A percentile compares a stretch with the other conserved stretches of the same genome.
phyloP scores from a whole-genome alignment of 2,888 invertebrate species.

The Melanargia galathea region DNA sequence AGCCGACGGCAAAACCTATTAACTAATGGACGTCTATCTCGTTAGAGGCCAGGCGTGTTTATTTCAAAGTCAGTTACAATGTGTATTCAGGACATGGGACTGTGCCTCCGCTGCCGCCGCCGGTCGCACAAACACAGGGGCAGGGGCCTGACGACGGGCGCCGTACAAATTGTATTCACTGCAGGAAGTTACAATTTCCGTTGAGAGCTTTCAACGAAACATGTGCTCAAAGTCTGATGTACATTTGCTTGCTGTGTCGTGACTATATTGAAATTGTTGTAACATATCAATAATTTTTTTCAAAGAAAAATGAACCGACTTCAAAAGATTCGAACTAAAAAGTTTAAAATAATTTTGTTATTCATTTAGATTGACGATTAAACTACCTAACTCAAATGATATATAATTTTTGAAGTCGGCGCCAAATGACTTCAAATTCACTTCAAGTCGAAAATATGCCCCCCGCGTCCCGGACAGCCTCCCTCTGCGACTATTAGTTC shows the following conservation, averaged over 20 bases:
- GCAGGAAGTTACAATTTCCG: constrained; percentile 7
- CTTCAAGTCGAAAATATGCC: too few relatives aligned
- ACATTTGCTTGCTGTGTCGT: neutral
- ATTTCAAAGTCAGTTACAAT: neutral
- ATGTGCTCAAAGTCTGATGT: neutral
- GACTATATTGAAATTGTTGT: neutral
- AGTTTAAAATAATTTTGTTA: too few relatives aligned
- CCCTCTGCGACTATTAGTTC: too few relatives aligned
- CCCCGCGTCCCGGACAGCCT: too few relatives aligned
- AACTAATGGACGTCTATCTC: neutral
- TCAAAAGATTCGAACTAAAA: too few relatives aligned
- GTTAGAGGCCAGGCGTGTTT: neutral
- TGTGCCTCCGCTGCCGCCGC: neutral
- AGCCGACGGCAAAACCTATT: too few relatives aligned
- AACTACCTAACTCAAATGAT: too few relatives aligned
- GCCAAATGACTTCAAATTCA: too few relatives aligned
- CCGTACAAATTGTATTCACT: neutral
- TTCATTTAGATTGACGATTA: too few relatives aligned
- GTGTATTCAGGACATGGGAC: neutral
- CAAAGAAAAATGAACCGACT: too few relatives aligned
- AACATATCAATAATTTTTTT: too few relatives aligned
- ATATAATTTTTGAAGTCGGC: too few relatives aligned
- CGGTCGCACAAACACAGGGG: neutral
- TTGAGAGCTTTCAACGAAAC: constrained; percentile 1
- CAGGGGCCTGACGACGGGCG: neutral